Percentiles rank a stretch among this genome's conserved stretches.
phyloP scores from a whole-genome alignment of 2,113 vertebrate genomes.

The Pluvianellus socialis region DNA sequence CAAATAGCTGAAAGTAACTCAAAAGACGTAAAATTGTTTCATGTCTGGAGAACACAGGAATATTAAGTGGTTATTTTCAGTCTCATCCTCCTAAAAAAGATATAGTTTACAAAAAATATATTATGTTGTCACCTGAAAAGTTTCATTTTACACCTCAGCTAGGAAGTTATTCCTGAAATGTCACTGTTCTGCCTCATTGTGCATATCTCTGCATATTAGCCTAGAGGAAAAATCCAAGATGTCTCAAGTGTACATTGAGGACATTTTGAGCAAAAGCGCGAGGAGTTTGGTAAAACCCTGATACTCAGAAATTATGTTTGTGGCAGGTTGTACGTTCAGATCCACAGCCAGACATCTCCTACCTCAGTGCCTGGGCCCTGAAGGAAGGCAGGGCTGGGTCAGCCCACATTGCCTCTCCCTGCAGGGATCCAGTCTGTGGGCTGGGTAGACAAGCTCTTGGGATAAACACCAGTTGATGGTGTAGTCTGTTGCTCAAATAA shows the following conservation, averaged over 20 bases:
- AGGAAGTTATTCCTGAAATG: background rate
- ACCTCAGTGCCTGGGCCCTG: background rate
- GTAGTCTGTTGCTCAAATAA: background rate
- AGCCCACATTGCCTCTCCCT: background rate
- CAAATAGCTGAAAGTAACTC: background rate
- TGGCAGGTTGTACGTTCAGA: background rate
- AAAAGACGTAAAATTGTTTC: background rate
- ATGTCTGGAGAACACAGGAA: background rate
- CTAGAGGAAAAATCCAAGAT: background rate
- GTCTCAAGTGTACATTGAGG: background rate
- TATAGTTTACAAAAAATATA: background rate
- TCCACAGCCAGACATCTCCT: background rate
- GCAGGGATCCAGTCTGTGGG: background rate
- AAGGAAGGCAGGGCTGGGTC: background rate
- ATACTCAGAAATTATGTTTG: background rate
- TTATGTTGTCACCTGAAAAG: background rate
- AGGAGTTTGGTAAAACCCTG: background rate
- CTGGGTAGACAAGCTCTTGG: background rate
- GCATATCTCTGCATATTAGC: background rate
- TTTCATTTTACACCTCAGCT: background rate
- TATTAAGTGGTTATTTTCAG: background rate
- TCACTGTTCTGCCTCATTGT: background rate
- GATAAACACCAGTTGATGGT: background rate
- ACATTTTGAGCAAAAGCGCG: background rate
- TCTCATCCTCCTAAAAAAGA: background rate